Evolutionary conservation across 2,797 vertebrate genomes (phyloP), one percentile per base, ranked within the genome.

Genomic region (Poeciliopsis presidionis): DNA sequence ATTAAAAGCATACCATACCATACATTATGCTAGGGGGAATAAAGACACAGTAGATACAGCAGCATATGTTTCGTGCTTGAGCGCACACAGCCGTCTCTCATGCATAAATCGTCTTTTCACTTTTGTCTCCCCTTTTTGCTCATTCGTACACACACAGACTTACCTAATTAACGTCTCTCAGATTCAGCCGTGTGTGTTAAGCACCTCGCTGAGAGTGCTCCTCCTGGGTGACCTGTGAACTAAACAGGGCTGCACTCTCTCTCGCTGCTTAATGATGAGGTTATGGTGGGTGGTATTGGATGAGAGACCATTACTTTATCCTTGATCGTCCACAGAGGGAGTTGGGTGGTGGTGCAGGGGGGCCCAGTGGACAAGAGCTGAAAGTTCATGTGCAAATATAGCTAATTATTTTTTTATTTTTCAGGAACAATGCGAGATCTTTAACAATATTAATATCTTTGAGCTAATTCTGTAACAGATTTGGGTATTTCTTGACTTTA

Each of bases 1-100:
- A 95, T 95, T 95, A 94, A 94, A 94, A 93, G 84, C 87, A 88
- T 86, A 92, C 89, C 90, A 80, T 71, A 25, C 83, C 86, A 88
- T 94, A 90, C 87, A 84, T 94, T 93, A 88, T 92, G 89, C 85
- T 89, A 78, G 74, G 81, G 89, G 92, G 92, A 59, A 78, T 74
- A 55, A 76, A 84, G 75, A 81, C 55, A 51, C 83, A 61, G 49
- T 55, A 53, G 30, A 43, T 53, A 59, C 79, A 76, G 30, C 33
- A 53, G 4, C 73, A 63, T 80, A 77, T 78, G 28, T 80, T 47
- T 74, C 28, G 6, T 72, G 53, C 74, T 73, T 25, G 43, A 79
- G 55, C 76, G 43, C 72, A 55, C 80, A 72, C 49, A 78, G 11
- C 12, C 49, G 3, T 78, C 57, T 59, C 74, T 73, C 63, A 55